Base-by-base conservation (phyloP, 2,113 vertebrate species). In the Octodon degus region DNA sequence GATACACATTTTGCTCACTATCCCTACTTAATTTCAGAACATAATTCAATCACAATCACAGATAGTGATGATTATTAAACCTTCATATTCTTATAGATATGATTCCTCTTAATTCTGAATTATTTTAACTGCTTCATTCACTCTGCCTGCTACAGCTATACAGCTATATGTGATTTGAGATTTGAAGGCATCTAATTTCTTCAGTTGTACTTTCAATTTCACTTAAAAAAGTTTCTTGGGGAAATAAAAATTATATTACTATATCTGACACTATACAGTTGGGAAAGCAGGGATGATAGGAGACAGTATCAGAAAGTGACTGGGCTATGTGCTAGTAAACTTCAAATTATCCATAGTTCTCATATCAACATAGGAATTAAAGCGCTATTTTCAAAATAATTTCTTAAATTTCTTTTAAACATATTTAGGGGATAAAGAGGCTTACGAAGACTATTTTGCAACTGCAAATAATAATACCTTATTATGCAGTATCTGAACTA, bases 401-500 rank as follows among this genome's bases (percentile, higher is more conserved):
- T 90, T n/a, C n/a, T 37, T 62, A 80, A 77, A 20, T 40, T 93
- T 70, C 0, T 72, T 84, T 85, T 68, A 68, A 90, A 76, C 32
- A 83, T 60, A 43, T 74, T 62, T 94, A 27, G n/a, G 80, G 62
- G 40, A 91, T 58, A 93, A 93, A 87, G 74, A 47, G 40, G 74
- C 43, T 82, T 85, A 70, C 1, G 82, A 63, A 34, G 96, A 81
- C 80, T 50, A 65, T n/a, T 91, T 70, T 25, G 81, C 14, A 86
- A 40, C 60, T 79, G 1, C 0, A 89, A 32, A n/a, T 37, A 3
- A 77, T 1, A 94, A 32, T 82, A 58, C 8, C 68, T 92, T 19
- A 68, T 6, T n/a, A 43, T 43, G 2, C 14, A 79, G 53, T 22
- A 60, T 74, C 93, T 82, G 74, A 97, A 94, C 76, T 97, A 98